Evolutionary conservation across 2,113 vertebrate species (phyloP), one percentile per base, ranked within the genome.

Genomic region (Tenebrosternarchus preto): DNA sequence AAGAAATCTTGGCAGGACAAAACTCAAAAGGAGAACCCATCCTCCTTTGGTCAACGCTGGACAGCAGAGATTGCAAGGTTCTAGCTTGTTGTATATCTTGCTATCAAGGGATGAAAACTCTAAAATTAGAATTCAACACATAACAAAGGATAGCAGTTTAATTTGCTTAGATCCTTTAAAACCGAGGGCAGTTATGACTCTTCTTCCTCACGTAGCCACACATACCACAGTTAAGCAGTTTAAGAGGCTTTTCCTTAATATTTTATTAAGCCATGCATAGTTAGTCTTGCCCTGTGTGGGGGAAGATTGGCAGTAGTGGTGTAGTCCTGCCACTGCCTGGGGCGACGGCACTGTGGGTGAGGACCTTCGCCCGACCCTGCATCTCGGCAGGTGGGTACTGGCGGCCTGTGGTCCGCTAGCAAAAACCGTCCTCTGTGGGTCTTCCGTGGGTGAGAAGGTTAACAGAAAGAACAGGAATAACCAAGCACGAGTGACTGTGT

Each of bases 381-480:
- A 6, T 77, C 67, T 60, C 68, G 64, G 27, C 70, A 72, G 25
- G 74, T 31, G 33, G 76, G 33, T 74, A 83, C 75, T 84, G 68
- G 71, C 76, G 33, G 59, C 68, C 80, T 73, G 46, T 73, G 77
- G 76, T 87, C 82, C 70, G 22, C 29, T 27, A 43, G 70, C 83
- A 31, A 80, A 83, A 50, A 76, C 50, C 3, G 53, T 85, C 57
- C 29, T 78, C 71, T 75, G 17, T 19, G 81, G 77, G 63, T 71
- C 19, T 68, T 82, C 64, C 66, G 36, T 64, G 78, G 77, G 78
- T 64, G 31, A 46, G 77, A 33, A 71, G 73, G 76, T 80, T 81
- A 69, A 63, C 11, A 71, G 67, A 85, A 77, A 77, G 67, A 82
- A 82, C 81, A 60, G 73, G 67, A 85, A 77, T 75, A 63, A 82